Conservation (phyloP, 2,888 invertebrate genomes). For the Netelia melanura region DNA sequence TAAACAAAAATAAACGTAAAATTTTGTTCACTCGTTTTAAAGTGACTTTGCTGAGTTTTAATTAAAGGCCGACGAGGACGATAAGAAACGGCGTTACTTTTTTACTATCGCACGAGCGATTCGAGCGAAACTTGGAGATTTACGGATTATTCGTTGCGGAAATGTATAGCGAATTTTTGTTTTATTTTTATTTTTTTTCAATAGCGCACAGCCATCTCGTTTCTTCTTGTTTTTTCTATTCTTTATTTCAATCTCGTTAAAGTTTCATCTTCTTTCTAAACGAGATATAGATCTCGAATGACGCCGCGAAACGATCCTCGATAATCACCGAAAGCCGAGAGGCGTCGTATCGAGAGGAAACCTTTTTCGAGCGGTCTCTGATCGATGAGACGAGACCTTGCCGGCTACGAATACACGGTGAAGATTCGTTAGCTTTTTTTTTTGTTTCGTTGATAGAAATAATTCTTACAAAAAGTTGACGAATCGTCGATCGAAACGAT, state of each 20-base stretch:
- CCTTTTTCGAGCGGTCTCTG: constrained; percentile 1
- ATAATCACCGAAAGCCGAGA: constrained; percentile 15
- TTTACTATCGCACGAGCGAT: background rate
- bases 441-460: background rate
- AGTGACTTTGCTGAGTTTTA: background rate
- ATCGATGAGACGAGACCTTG: constrained; percentile 12
- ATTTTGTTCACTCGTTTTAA: background rate
- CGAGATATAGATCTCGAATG: constrained; percentile 20
- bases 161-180: background rate
- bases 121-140: background rate
- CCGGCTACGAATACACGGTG: background rate
- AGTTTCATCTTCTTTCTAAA: constrained; percentile 28
- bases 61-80: background rate
- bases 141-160: constrained; percentile 25
- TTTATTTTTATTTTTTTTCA: too few relatives aligned
- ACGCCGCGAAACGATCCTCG: background rate
- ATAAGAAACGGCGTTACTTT: background rate
- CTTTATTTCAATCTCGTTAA: constrained; percentile 35
- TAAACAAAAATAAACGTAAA: too few relatives aligned
- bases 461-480: constrained; percentile 5
- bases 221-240: constrained; percentile 3
- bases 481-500: background rate
- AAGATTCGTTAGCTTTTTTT: background rate
- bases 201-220: background rate
- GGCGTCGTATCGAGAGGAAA: background rate